Percentiles rank a stretch among this genome's conserved stretches.
Evolutionary conservation across 2,888 invertebrate species (phyloP).

Genomic region (Drosophila colorata): DNA sequence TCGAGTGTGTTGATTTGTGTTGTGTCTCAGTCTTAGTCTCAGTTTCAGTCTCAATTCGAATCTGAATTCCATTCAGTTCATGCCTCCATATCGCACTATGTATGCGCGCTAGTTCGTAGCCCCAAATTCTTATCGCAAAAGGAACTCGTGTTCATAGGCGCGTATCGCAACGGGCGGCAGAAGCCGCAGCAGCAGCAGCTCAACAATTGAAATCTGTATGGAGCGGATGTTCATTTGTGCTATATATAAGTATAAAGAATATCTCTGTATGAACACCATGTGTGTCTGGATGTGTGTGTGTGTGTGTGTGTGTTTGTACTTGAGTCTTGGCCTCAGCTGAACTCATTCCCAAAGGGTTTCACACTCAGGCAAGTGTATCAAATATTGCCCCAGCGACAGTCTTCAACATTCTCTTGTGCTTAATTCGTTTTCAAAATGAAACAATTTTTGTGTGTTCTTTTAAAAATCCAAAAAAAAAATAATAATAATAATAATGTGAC

Average conservation of each 20-base stretch:
- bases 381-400: slow-evolving; percentile 55
- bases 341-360: slow-evolving; percentile 73
- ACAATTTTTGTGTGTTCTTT: slow-evolving; percentile 15
- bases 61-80: slow-evolving; percentile 21
- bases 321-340: slow-evolving; percentile 75
- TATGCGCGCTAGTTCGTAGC: slow-evolving; percentile 70
- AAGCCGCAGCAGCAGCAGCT: slow-evolving; percentile 26
- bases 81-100: slow-evolving; percentile 45
- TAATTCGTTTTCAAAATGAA: slow-evolving; percentile 35
- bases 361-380: slow-evolving; percentile 50
- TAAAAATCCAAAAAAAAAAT: slow-evolving; percentile 1
- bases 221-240: slow-evolving; percentile 72
- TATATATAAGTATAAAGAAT: slow-evolving; percentile 32
- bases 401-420: slow-evolving; percentile 31
- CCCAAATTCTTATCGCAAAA: slow-evolving; percentile 84
- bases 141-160: slow-evolving; percentile 76
- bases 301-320: slow-evolving; percentile 16
- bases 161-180: slow-evolving; percentile 59
- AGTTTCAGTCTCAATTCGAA: slow-evolving; percentile 3
- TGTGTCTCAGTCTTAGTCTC: slow-evolving; percentile 2
- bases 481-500: slow-evolving; percentile 29
- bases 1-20: background rate
- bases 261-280: slow-evolving; percentile 28
- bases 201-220: slow-evolving; percentile 71
- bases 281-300: too few relatives aligned